phyloP scores from a whole-genome alignment of 2,888 invertebrate species.

The Troides aeacus region DNA sequence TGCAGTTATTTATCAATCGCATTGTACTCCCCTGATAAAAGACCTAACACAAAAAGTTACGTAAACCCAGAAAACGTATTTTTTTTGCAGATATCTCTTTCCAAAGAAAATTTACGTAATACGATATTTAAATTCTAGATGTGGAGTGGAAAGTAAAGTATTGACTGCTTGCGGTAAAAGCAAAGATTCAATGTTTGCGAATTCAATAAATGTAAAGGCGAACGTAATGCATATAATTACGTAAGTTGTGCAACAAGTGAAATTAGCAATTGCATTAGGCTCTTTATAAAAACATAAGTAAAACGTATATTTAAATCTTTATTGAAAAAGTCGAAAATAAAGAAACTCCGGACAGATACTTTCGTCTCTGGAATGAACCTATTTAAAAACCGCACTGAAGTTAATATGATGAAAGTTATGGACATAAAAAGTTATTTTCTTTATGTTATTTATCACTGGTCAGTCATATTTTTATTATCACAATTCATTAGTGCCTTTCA shows the following conservation, averaged over 20 bases:
- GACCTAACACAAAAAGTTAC: not conserved
- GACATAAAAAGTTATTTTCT: no score
- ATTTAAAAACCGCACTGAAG: no score
- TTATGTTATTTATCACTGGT: no score
- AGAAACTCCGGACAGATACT: no score
- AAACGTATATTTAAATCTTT: no score
- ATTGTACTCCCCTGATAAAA: not conserved
- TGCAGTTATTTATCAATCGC: not conserved
- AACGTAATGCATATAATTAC: constrained; percentile 9
- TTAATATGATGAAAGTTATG: no score
- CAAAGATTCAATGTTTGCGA: constrained; percentile 29
- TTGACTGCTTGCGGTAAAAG: constrained; percentile 34
- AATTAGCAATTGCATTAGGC: not conserved
- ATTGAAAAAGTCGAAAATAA: no score
- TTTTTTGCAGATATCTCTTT: constrained; percentile 15
- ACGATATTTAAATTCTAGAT: constrained; percentile 57
- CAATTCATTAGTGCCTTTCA: no score
- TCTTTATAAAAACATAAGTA: not conserved
- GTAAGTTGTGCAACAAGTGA: constrained; percentile 13
- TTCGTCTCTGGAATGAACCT: no score
- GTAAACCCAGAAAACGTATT: constrained; percentile 14
- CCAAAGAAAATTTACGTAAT: constrained; percentile 49
- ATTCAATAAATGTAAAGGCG: constrained; percentile 12
- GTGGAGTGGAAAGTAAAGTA: constrained; percentile 56
- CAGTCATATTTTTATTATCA: no score